These are phyloP conservation scores for Pempheris klunzingeri DNA, from an alignment of 2,797 vertebrate genomes.

Conservation along the genomic window DNA sequence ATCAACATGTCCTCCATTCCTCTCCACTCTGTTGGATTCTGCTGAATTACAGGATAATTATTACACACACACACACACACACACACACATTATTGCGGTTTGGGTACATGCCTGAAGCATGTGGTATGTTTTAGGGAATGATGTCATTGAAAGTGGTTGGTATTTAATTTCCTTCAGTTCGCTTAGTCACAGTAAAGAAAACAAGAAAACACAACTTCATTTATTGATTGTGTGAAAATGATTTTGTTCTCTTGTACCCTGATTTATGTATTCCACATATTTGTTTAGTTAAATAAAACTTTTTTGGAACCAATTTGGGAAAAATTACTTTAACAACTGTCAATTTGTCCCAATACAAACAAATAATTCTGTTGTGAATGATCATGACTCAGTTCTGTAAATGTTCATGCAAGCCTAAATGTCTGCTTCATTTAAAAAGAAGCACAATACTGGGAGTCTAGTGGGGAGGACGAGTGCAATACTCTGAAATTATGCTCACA, in stretches of 20 bases:
- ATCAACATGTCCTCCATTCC: background rate
- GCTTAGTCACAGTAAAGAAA: background rate
- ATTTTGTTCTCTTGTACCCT: slow-evolving; percentile 11
- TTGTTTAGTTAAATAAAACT: background rate
- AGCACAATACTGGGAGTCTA: no score
- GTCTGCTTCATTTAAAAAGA: background rate
- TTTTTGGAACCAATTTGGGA: background rate
- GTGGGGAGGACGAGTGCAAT: no score
- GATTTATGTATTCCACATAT: background rate
- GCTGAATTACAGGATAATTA: background rate
- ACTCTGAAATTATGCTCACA: background rate
- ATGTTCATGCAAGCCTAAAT: background rate
- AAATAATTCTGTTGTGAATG: background rate
- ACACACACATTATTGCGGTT: slow-evolving; percentile 4
- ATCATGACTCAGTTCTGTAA: background rate
- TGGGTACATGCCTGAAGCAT: slow-evolving; percentile 11
- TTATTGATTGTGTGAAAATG: background rate
- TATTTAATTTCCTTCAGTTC: slow-evolving; percentile 40
- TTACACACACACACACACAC: slow-evolving; percentile 2
- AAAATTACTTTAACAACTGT: no score
- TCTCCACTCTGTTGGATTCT: background rate
- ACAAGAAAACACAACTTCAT: slow-evolving; percentile 9
- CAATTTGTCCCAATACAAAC: background rate
- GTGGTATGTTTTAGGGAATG: slow-evolving; percentile 37
- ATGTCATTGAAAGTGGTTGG: slow-evolving; percentile 32